Conservation (phyloP, 2,113 vertebrate genomes). For the Pterocles orientalis region DNA sequence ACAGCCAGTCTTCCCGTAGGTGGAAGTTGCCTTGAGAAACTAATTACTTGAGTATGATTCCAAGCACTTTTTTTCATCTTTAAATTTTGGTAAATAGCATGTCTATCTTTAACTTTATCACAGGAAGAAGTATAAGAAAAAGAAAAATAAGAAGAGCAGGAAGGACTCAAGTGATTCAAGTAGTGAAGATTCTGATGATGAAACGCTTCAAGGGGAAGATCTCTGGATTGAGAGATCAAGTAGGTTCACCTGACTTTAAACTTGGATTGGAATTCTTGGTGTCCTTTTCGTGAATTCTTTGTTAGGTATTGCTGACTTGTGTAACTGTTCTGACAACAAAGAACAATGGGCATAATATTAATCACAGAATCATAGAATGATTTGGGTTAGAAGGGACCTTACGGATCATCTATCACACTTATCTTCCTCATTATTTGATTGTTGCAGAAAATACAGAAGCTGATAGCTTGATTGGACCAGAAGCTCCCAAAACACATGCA, state of each 20-base stretch:
- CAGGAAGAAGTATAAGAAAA: constrained; percentile 94
- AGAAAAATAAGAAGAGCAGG: constrained; percentile 87
- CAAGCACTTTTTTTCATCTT: not conserved
- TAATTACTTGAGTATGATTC: not conserved
- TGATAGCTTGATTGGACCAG: constrained; percentile 89
- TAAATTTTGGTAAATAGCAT: not conserved
- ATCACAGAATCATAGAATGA: not conserved
- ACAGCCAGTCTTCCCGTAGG: not conserved
- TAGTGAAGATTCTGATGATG: constrained; percentile 86
- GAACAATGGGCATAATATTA: not conserved
- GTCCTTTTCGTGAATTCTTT: not conserved
- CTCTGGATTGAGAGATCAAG: constrained; percentile 92
- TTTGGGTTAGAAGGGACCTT: no score
- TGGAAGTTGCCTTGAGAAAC: not conserved
- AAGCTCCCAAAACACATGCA: constrained; percentile 90
- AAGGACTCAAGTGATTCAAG: constrained; percentile 89
- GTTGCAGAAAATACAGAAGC: constrained; percentile 76
- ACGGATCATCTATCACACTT: no score
- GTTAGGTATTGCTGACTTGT: not conserved
- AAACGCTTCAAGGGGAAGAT: constrained; percentile 77
- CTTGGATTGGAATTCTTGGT: not conserved
- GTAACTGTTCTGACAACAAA: not conserved
- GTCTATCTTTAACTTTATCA: not conserved
- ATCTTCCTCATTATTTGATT: not conserved
- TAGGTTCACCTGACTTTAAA: constrained; percentile 51